A percentile compares a stretch with the other conserved stretches of the same genome.
phyloP scores from a whole-genome alignment of 2,797 vertebrate species.

The Artibeus jamaicensis region DNA sequence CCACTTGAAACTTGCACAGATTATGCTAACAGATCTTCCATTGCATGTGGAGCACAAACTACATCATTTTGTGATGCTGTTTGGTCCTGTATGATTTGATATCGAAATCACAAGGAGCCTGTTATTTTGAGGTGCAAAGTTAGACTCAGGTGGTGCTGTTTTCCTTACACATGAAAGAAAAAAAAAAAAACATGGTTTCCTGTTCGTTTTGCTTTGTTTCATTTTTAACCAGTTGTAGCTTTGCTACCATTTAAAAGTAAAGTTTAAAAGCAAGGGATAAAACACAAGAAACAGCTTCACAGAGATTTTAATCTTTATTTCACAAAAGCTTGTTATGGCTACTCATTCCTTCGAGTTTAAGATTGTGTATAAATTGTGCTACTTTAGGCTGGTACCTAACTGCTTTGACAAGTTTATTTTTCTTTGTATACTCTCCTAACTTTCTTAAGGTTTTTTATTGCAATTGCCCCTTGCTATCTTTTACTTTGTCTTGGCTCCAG shows the following conservation, averaged over 20 bases:
- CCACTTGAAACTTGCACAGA: constrained; percentile 56
- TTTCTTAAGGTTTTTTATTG: constrained; percentile 45
- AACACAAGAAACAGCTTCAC: constrained; percentile 21
- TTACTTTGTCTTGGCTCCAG: constrained; percentile 49
- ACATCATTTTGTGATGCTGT: background rate
- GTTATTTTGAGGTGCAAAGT: background rate
- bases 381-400: constrained; percentile 16
- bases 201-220: constrained; percentile 23
- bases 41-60: background rate
- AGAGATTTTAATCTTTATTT: constrained; percentile 54
- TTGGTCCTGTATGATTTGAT: background rate
- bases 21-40: background rate
- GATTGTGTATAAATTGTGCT: constrained; percentile 44
- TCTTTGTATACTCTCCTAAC: background rate
- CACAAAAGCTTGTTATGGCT: constrained; percentile 27
- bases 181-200: background rate
- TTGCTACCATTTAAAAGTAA: constrained; percentile 15
- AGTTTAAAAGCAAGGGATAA: background rate
- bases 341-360: constrained; percentile 42
- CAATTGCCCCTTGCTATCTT: background rate
- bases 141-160: background rate
- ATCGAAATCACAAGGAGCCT: background rate
- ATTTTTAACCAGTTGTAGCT: constrained; percentile 34
- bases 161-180: background rate
- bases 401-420: constrained; percentile 45